Evolutionary conservation across 1,140 invertebrate genomes (phyloP), one percentile per base, ranked within the genome.

Genomic region (Aphelinus certus): DNA sequence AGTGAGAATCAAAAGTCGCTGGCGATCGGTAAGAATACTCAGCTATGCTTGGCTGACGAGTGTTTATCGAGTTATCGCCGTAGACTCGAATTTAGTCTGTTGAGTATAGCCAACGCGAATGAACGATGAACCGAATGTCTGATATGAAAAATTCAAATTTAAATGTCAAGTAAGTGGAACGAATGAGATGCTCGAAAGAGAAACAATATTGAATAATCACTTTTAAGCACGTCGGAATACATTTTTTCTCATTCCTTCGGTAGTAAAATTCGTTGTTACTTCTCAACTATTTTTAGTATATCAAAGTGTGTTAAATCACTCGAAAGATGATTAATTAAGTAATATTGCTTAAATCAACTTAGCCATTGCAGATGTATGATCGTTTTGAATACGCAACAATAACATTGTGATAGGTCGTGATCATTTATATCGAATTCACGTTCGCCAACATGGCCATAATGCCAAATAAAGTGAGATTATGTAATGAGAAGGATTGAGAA

Each of bases 1-100:
- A 83, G 43, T 73, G 61, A 68, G 43, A 48, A 63, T 70, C 47
- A 9, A 65, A 69, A 80, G 80, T 82, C 78, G 62, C 73, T 75
- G 73, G 67, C 73, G 73, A 75, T 75, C 60, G 43, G 68, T 75
- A 65, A 55, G 55, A 61, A 62, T 7, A 57, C 68, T 71, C 58
- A 49, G 63, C 63, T 60, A 71, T 66, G 43, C 67, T 70, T 26
- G 26, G 26, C 26, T 26, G 26, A 26, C 0, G 26, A 26, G 26
- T 26, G 26, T 26, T 26, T 26, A 26, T 26, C 26, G 26, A 26
- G 26, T 26, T 26, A 26, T 26, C 26, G 26, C 26, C 9, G 42
- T 73, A 62, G 55, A 55, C 56, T 53, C 56, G 62, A 47, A 68
- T 10, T 62, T 68, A 68, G 48, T 67, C 68, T 67, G 56, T 53